These are phyloP conservation scores for Platyura marginata DNA, from an alignment of 1,140 invertebrate genomes.

Conservation along the genomic window DNA sequence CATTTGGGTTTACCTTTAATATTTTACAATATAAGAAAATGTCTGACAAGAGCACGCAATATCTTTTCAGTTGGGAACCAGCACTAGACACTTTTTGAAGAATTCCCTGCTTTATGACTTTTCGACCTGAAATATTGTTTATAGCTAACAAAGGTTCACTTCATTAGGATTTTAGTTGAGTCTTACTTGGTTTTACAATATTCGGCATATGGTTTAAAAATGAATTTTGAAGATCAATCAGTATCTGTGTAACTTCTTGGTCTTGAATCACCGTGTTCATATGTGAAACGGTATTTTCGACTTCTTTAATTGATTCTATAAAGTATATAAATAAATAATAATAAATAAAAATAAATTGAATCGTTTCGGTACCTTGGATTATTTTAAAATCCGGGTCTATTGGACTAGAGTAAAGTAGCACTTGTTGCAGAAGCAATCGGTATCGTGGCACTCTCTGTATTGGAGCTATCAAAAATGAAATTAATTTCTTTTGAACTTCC, in stretches of 20 bases:
- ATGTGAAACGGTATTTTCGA: constrained; percentile 44
- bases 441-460: constrained; percentile 62
- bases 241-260: constrained; percentile 47
- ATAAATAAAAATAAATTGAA: constrained; percentile 3
- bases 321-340: constrained; percentile 6
- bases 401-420: constrained; percentile 38
- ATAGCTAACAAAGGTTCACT: not conserved
- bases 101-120: constrained; percentile 47
- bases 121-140: constrained; percentile 27
- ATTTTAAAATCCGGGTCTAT: constrained; percentile 36
- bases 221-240: constrained; percentile 44
- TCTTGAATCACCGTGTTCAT: constrained; percentile 52
- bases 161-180: not conserved
- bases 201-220: constrained; percentile 36
- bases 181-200: constrained; percentile 40
- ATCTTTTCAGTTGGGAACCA: constrained; percentile 25
- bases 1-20: constrained; percentile 19
- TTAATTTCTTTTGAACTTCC: constrained; percentile 48
- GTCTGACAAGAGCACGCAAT: constrained; percentile 33
- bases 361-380: constrained; percentile 29
- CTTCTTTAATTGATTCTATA: constrained; percentile 42
- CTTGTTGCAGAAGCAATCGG: constrained; percentile 46
- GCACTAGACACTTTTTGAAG: constrained; percentile 41
- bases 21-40: constrained; percentile 42
- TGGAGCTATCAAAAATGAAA: constrained; percentile 51